Evolutionary conservation across 2,888 invertebrate genomes (phyloP).

Genomic region (Melinaea menophilus): DNA sequence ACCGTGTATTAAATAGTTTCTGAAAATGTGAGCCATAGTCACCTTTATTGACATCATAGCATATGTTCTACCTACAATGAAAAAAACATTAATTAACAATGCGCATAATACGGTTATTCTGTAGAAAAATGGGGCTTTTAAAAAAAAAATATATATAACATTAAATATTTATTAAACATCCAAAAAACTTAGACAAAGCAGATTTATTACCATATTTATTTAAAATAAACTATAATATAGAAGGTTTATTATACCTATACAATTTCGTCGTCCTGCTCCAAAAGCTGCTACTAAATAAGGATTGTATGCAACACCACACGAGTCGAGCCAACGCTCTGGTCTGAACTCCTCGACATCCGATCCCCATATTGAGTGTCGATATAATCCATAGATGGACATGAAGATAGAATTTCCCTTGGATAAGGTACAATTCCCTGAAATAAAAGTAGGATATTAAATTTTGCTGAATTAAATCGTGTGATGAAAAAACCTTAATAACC

Average conservation of each 20-base stretch:
- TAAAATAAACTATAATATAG: too few relatives aligned
- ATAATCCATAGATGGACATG: constrained; percentile 39
- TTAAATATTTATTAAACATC: too few relatives aligned
- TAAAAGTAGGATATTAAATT: neutral
- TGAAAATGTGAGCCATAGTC: constrained; percentile 47
- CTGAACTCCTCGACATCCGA: constrained; percentile 41
- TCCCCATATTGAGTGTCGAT: constrained; percentile 46
- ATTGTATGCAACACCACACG: constrained; percentile 30
- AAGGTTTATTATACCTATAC: constrained; percentile 36
- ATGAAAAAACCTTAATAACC: too few relatives aligned
- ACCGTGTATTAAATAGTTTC: constrained; percentile 45
- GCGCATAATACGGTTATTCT: neutral
- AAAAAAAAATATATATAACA: too few relatives aligned
- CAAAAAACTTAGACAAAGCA: too few relatives aligned
- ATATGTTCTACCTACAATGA: constrained; percentile 51
- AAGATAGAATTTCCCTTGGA: constrained; percentile 39
- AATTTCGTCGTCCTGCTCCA: constrained; percentile 41
- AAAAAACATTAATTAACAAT: neutral
- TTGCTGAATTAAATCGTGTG: too few relatives aligned
- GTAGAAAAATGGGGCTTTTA: too few relatives aligned
- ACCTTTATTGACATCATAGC: constrained; percentile 61
- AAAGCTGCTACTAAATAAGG: constrained; percentile 40
- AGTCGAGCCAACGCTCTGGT: constrained; percentile 49
- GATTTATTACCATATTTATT: too few relatives aligned
- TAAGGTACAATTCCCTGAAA: constrained; percentile 40